Percentiles rank a stretch among this genome's conserved stretches.
Evolutionary conservation across 2,888 invertebrate genomes (phyloP).

Genomic region (Euclidia mi): DNA sequence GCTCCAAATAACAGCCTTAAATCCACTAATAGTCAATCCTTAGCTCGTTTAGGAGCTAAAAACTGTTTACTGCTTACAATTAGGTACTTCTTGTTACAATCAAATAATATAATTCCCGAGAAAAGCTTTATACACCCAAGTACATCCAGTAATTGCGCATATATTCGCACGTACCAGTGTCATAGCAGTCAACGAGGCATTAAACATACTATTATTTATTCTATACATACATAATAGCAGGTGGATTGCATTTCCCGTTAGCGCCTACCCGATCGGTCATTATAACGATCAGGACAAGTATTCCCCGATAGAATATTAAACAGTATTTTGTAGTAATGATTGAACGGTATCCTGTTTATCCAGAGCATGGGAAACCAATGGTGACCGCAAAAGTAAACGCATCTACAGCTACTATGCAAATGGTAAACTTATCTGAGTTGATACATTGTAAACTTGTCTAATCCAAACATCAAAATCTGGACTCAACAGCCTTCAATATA

Average conservation of each 20-base stretch:
- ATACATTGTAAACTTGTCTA: slow-evolving; percentile 24
- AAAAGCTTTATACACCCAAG: too few species aligned
- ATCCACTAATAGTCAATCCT: too few species aligned
- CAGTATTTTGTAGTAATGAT: slow-evolving; percentile 4
- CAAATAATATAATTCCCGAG: too few species aligned
- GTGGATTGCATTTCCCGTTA: not conserved
- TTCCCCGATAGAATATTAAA: not conserved
- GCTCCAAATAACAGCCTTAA: too few species aligned
- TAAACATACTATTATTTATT: not conserved
- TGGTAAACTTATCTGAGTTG: slow-evolving; percentile 40
- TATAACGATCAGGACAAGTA: slow-evolving; percentile 3
- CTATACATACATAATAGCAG: not conserved
- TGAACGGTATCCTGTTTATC: slow-evolving; percentile 2
- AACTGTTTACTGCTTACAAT: too few species aligned
- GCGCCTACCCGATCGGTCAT: not conserved
- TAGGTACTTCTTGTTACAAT: too few species aligned
- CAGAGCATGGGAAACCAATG: slow-evolving; percentile 36
- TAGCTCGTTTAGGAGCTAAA: too few species aligned
- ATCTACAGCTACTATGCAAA: slow-evolving; percentile 54
- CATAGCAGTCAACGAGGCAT: too few species aligned
- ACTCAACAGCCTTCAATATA: rapidly evolving
- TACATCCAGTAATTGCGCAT: too few species aligned
- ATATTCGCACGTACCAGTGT: too few species aligned
- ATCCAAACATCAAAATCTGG: not conserved
- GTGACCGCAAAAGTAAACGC: slow-evolving; percentile 38